These are phyloP conservation scores for Euphydryas editha DNA, from an alignment of 2,888 invertebrate genomes.

Conservation along the genomic window DNA sequence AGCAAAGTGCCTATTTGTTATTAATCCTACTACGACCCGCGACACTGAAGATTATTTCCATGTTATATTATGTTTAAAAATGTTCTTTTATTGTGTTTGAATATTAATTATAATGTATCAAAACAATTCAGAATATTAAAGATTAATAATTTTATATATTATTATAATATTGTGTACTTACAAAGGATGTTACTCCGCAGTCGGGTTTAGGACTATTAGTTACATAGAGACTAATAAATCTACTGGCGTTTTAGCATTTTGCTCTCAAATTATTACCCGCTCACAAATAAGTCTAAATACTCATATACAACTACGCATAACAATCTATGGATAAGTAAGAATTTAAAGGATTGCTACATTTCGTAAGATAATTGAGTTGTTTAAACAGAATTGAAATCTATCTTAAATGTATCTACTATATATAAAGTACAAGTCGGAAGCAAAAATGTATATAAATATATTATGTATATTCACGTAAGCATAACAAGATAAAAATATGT, in stretches of 20 bases:
- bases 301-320: slow-evolving; percentile 40
- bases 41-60: background rate
- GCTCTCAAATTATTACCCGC: slow-evolving; percentile 17
- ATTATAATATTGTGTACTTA: background rate
- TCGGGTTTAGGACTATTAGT: background rate
- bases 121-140: background rate
- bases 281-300: slow-evolving; percentile 23
- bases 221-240: background rate
- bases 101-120: background rate
- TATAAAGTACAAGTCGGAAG: background rate
- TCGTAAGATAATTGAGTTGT: slow-evolving; percentile 33
- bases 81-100: no score
- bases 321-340: slow-evolving; percentile 26
- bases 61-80: background rate
- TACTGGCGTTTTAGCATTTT: slow-evolving; percentile 13
- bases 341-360: slow-evolving; percentile 12
- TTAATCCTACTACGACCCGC: background rate
- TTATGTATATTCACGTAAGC: no score
- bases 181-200: background rate
- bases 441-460: no score
- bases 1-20: background rate
- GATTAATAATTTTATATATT: background rate
- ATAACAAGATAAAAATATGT: no score
- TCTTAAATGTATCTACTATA: slow-evolving; percentile 17
- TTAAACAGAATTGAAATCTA: slow-evolving; percentile 23